Conservation (phyloP, 2,888 invertebrate genomes). For the Blera fallax region DNA sequence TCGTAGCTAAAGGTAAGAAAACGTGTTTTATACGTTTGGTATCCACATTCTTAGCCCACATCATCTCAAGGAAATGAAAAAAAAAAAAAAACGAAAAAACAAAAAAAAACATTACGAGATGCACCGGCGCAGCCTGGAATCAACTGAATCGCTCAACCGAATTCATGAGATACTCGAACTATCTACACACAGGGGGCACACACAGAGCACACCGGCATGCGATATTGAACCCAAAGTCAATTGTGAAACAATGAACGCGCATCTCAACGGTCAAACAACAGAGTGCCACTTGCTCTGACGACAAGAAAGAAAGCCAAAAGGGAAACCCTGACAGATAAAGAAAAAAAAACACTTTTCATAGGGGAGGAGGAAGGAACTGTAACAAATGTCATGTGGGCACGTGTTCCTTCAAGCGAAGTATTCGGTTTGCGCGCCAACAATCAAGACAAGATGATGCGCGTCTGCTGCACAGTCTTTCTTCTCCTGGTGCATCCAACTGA, state of each 20-base stretch:
- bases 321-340: conserved; percentile 52
- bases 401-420: conserved; percentile 68
- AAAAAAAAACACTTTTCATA: conserved; percentile 3
- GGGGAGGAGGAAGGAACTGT: conserved; percentile 61
- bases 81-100: neutral
- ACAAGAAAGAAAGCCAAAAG: conserved; percentile 34
- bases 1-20: conserved; percentile 60
- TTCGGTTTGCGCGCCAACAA: conserved; percentile 70
- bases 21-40: conserved; percentile 54
- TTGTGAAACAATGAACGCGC: conserved; percentile 71
- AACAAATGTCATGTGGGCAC: conserved; percentile 73
- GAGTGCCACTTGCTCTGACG: conserved; percentile 60
- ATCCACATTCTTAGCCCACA: conserved; percentile 62
- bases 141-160: conserved; percentile 73
- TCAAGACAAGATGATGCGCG: conserved; percentile 64
- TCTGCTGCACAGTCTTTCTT: conserved; percentile 52
- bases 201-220: conserved; percentile 59
- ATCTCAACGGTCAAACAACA: conserved; percentile 68
- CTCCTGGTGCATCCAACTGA: conserved; percentile 62
- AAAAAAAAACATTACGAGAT: conserved; percentile 55
- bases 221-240: conserved; percentile 71
- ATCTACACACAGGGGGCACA: conserved; percentile 44
- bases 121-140: conserved; percentile 71
- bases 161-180: conserved; percentile 66
- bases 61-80: conserved; percentile 64